Evolutionary conservation across 2,113 vertebrate species (phyloP).

Genomic region (Polypterus bichir): DNA sequence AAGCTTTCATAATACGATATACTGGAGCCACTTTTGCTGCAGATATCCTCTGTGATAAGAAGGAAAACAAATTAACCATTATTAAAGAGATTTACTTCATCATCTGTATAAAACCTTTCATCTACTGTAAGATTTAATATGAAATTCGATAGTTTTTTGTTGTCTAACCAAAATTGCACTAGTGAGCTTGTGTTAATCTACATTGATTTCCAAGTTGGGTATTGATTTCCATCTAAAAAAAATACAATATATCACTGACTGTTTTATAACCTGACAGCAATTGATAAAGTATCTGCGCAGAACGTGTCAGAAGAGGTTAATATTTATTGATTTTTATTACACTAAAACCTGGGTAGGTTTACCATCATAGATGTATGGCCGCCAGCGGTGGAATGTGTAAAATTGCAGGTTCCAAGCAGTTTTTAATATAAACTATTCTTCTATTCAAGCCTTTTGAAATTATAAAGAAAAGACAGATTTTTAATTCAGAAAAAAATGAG

Average conservation of each 20-base stretch:
- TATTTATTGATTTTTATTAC: conserved; percentile 59
- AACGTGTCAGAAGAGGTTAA: conserved; percentile 61
- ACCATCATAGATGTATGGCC: conserved; percentile 48
- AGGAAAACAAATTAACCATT: not conserved
- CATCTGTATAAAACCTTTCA: not conserved
- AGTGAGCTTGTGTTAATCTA: conserved; percentile 38
- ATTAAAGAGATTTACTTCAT: not conserved
- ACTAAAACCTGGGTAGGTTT: conserved; percentile 48
- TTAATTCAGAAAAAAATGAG: conserved; percentile 36
- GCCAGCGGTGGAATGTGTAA: conserved; percentile 44
- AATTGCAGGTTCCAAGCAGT: conserved; percentile 33
- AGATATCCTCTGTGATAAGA: not conserved
- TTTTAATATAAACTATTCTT: conserved; percentile 40
- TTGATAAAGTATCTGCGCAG: conserved; percentile 48
- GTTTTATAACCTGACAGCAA: conserved; percentile 45
- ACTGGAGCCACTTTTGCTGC: no score
- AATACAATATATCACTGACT: conserved; percentile 42
- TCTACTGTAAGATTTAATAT: conserved; percentile 14
- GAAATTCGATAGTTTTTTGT: conserved; percentile 33
- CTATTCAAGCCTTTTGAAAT: conserved; percentile 24
- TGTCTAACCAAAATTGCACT: conserved; percentile 29
- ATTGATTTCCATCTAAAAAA: conserved; percentile 38
- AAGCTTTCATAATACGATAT: no score
- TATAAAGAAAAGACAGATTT: conserved; percentile 29
- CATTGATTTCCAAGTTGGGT: conserved; percentile 49